Base-by-base conservation (phyloP, 2,888 invertebrate species). In the Epistrophella euchroma region DNA sequence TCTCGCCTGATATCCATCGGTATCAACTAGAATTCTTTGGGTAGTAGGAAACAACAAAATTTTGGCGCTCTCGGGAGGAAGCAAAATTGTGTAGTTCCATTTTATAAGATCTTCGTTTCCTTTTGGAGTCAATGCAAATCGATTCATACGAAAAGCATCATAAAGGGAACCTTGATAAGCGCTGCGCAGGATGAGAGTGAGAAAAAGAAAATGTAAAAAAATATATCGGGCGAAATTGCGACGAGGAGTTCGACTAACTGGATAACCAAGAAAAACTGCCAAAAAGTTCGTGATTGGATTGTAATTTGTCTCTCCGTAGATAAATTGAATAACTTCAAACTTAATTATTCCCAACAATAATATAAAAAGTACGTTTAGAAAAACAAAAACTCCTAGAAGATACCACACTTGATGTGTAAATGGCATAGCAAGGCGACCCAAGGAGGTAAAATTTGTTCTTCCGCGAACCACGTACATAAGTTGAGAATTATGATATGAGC, bases 81-180 rank as follows among this genome's bases (percentile, higher is more conserved):
- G 4, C 0, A 84, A 2, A 2, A 91, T 52, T 3, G 86, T 88
- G 17, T 90, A 91, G 52, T 90, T 89, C 28, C 88, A 60, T 10
- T 37, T 50, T 6, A 89, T 60, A 7, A 91, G 76, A 0, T 89
- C 90, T 0, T 74, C 28, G 1, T 90, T 74, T 2, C 87, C 89
- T 0, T 19, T 9, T 5, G 91, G 91, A 70, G 88, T 37, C 0
- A 80, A 85, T 13, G 79, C 60, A 6, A 89, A 88, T 6, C 78
- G 80, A 0, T 88, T 84, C 22, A 87, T 73, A 4, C 91, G 90
- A 70, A 91, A 74, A 22, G 90, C 89, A 35, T 91, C 90, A 70
- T 90, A 91, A 35, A 91, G 68, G 10, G 90, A 90, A 1, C 90
- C 90, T 83, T 91, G 91, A 74, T 91, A 92, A 28, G 91, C 90